Percentiles rank a stretch among this genome's conserved stretches.
Evolutionary conservation across 2,888 invertebrate species (phyloP).

Genomic region (Temnothorax unifasciatus): DNA sequence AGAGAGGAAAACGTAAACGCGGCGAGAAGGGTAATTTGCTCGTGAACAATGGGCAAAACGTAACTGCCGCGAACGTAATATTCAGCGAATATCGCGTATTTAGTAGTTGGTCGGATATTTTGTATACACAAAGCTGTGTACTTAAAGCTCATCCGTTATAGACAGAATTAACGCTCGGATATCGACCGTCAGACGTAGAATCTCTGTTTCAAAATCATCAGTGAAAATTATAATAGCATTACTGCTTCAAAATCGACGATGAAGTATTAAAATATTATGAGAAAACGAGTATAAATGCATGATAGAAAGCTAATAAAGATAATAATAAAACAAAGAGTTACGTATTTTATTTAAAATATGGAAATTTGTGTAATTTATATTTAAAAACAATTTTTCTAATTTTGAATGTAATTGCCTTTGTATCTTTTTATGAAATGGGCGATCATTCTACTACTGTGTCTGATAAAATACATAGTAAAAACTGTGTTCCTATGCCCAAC

Average conservation of each 20-base stretch:
- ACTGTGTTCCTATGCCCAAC: not conserved
- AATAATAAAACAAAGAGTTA: not conserved
- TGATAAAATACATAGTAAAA: not conserved
- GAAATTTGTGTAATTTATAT: not conserved
- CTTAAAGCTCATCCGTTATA: constrained; percentile 7
- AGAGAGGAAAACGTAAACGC: not conserved
- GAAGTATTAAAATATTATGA: not conserved
- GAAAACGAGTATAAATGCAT: not conserved
- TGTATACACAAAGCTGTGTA: constrained; percentile 9
- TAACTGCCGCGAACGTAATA: not conserved
- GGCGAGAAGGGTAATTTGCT: not conserved
- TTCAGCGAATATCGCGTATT: not conserved
- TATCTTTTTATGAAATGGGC: not conserved
- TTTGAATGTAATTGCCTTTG: not conserved
- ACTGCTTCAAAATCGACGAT: not conserved
- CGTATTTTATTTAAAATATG: not conserved
- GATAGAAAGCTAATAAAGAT: not conserved
- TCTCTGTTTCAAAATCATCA: not conserved
- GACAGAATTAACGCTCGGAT: not conserved
- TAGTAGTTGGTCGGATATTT: not conserved
- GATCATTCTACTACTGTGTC: not conserved
- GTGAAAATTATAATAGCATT: not conserved
- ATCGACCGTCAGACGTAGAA: not conserved
- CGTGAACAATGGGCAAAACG: not conserved
- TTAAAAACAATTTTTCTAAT: not conserved